Evolutionary conservation across 2,113 vertebrate genomes (phyloP).

Genomic region (Platysternon megacephalum): DNA sequence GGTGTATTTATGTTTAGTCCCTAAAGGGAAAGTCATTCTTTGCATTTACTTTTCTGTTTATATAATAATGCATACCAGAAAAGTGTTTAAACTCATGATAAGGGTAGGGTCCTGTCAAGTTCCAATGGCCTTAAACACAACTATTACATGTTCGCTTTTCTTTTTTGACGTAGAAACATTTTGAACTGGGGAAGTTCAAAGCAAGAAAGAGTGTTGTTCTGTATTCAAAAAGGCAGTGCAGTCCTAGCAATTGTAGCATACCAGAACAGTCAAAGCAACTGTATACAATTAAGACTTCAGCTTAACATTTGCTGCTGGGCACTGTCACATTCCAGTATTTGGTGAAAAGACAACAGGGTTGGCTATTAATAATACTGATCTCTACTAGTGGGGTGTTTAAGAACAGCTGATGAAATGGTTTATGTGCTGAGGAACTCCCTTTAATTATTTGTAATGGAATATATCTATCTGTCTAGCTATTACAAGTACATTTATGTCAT

Average conservation of each 20-base stretch:
- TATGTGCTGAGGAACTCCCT: not conserved
- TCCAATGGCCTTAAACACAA: not conserved
- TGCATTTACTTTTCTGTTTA: not conserved
- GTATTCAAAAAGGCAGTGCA: not conserved
- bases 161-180: not conserved
- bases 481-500: not conserved
- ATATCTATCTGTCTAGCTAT: not conserved
- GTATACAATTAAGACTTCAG: not conserved
- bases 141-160: not conserved
- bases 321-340: not conserved
- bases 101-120: not conserved
- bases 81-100: not conserved
- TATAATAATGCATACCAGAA: not conserved
- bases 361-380: not conserved
- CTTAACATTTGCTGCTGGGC: not conserved
- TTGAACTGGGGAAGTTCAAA: not conserved
- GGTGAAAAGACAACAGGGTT: not conserved
- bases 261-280: not conserved
- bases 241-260: not conserved
- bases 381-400: not conserved
- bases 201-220: not conserved
- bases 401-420: not conserved
- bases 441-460: not conserved
- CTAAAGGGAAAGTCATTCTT: not conserved
- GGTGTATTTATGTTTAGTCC: not conserved